Evolutionary conservation across 2,888 invertebrate species (phyloP).

Genomic region (Apantesis nais): DNA sequence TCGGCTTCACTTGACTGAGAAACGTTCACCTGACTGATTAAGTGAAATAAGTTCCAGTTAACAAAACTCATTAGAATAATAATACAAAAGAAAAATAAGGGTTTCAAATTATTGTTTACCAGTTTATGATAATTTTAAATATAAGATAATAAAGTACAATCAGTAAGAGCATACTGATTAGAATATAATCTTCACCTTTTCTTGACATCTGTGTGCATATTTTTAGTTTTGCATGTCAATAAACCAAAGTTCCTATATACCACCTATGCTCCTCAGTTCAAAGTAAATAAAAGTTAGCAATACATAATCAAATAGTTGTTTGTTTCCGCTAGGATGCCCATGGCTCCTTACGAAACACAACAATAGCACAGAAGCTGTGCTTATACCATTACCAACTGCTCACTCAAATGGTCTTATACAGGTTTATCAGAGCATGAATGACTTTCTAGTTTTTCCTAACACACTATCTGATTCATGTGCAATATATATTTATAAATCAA

Average conservation of each 20-base stretch:
- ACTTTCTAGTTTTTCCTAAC: slow-evolving; percentile 79
- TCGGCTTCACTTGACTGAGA: slow-evolving; percentile 20
- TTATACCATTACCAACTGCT: slow-evolving; percentile 75
- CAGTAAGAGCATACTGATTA: neutral
- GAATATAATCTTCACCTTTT: neutral
- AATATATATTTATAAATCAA: slow-evolving; percentile 27
- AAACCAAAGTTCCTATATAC: neutral
- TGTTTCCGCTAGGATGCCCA: slow-evolving; percentile 70
- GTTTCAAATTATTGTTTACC: too few relatives aligned
- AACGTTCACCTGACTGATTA: slow-evolving; percentile 26
- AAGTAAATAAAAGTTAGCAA: slow-evolving; percentile 29
- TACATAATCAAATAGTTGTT: slow-evolving; percentile 40
- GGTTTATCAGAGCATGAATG: slow-evolving; percentile 84
- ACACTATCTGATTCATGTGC: slow-evolving; percentile 42
- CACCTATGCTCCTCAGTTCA: slow-evolving; percentile 16
- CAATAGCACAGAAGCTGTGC: slow-evolving; percentile 76
- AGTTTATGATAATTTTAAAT: too few relatives aligned
- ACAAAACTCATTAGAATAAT: neutral
- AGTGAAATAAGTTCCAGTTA: slow-evolving; percentile 14
- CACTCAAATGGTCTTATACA: slow-evolving; percentile 72
- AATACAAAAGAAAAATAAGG: too few relatives aligned
- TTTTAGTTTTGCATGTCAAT: neutral
- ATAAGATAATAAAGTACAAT: neutral
- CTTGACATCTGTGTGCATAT: neutral
- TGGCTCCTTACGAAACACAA: slow-evolving; percentile 75